Conservation (phyloP, 2,113 vertebrate species). For the Phoxinus phoxinus region DNA sequence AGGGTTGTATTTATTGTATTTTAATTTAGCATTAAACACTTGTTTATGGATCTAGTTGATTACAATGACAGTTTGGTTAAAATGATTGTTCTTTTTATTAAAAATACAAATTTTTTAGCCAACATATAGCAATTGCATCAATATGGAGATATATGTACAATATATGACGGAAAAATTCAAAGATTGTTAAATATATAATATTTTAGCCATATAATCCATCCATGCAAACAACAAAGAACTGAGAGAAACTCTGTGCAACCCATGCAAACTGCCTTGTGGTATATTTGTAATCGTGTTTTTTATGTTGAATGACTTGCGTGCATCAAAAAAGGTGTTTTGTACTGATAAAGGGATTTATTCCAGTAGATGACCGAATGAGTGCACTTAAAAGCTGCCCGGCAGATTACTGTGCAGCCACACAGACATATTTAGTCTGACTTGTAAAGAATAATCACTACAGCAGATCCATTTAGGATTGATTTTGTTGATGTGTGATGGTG, state of each 20-base stretch:
- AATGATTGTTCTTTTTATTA: neutral
- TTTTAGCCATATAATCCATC: neutral
- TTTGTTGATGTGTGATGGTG: conserved; percentile 35
- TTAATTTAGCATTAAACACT: neutral
- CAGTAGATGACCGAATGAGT: neutral
- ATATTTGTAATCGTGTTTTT: neutral
- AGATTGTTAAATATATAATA: neutral
- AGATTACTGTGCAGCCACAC: neutral
- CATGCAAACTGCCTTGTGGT: neutral
- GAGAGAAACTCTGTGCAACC: neutral
- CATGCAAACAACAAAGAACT: neutral
- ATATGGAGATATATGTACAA: no score
- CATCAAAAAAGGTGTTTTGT: conserved; percentile 7
- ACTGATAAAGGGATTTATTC: conserved; percentile 19
- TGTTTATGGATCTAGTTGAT: neutral
- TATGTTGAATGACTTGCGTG: neutral
- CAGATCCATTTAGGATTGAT: conserved; percentile 33
- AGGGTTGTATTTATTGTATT: neutral
- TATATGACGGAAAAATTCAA: neutral
- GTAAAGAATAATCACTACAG: conserved; percentile 23
- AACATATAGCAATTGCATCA: no score
- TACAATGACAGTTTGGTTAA: no score
- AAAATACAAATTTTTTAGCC: neutral
- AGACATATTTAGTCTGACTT: neutral
- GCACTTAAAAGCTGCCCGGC: conserved; percentile 1